Evolutionary conservation across 1,140 invertebrate species (phyloP).

Genomic region (Pachyrhynchus sulphureomaculatus): DNA sequence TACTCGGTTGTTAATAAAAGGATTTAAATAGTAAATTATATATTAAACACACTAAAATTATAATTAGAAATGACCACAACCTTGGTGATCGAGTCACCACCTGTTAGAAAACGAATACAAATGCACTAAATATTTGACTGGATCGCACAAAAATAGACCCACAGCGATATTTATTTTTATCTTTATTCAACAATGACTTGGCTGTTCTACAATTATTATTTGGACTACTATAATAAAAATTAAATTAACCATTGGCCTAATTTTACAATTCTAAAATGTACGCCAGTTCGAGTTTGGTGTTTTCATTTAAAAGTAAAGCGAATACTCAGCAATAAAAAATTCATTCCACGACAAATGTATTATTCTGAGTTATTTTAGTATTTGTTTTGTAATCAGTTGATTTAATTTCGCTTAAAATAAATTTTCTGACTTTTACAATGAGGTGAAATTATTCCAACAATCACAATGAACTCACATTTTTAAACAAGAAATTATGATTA

Average conservation of each 20-base stretch:
- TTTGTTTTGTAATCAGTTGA: no score
- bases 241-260: constrained; percentile 17
- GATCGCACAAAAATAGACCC: constrained; percentile 19
- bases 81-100: constrained; percentile 16
- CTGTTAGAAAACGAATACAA: constrained; percentile 24
- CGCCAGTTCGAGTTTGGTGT: neutral
- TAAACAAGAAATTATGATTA: no score
- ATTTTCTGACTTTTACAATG: no score
- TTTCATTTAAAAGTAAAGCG: neutral
- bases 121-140: constrained; percentile 25
- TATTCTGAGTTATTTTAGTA: no score
- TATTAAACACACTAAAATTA: constrained; percentile 8
- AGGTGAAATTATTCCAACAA: no score
- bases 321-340: neutral
- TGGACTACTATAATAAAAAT: constrained; percentile 10
- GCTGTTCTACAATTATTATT: constrained; percentile 16
- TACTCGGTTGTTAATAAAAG: neutral
- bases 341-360: neutral
- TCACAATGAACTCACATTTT: no score
- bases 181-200: constrained; percentile 25
- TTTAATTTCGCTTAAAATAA: no score
- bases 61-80: constrained; percentile 15
- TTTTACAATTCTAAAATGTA: constrained; percentile 10
- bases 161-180: constrained; percentile 23
- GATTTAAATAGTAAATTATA: neutral